Evolutionary conservation across 2,888 invertebrate species (phyloP).

Genomic region (Nycteola revayana): DNA sequence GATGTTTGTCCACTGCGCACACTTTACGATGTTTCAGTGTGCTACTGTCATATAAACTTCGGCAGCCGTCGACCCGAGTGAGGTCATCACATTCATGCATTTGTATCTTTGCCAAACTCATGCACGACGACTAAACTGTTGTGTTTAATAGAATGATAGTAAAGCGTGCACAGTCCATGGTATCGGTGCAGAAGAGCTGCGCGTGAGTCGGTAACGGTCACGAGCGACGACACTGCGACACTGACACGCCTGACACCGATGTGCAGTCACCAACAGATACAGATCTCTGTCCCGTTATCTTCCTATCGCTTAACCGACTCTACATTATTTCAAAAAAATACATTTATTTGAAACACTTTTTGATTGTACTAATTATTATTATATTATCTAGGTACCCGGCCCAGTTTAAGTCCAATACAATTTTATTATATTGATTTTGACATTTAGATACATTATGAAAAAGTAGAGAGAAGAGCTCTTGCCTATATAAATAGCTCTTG

Average conservation of each 20-base stretch:
- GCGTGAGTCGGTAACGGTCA: constrained; percentile 10
- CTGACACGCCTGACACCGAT: constrained; percentile 8
- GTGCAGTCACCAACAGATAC: not conserved
- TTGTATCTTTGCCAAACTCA: too few relatives aligned
- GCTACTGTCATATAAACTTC: constrained; percentile 2
- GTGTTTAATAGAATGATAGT: too few relatives aligned
- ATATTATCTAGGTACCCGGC: too few relatives aligned
- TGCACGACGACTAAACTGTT: too few relatives aligned
- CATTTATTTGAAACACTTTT: too few relatives aligned
- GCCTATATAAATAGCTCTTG: too few relatives aligned
- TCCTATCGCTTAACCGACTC: not conserved
- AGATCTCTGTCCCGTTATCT: constrained; percentile 17
- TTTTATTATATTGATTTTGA: too few relatives aligned
- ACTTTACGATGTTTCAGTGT: not conserved
- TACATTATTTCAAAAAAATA: not conserved
- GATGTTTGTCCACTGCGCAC: not conserved
- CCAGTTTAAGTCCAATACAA: too few relatives aligned
- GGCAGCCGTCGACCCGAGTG: not conserved
- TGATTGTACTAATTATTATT: too few relatives aligned
- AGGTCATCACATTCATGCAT: too few relatives aligned
- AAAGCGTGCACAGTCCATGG: not conserved
- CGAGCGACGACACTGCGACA: constrained; percentile 4
- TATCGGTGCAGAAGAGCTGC: not conserved
- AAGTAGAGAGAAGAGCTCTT: too few relatives aligned
- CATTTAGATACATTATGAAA: too few relatives aligned